Evolutionary conservation across 2,888 invertebrate genomes (phyloP).

Genomic region (Tolmerus cingulatus): DNA sequence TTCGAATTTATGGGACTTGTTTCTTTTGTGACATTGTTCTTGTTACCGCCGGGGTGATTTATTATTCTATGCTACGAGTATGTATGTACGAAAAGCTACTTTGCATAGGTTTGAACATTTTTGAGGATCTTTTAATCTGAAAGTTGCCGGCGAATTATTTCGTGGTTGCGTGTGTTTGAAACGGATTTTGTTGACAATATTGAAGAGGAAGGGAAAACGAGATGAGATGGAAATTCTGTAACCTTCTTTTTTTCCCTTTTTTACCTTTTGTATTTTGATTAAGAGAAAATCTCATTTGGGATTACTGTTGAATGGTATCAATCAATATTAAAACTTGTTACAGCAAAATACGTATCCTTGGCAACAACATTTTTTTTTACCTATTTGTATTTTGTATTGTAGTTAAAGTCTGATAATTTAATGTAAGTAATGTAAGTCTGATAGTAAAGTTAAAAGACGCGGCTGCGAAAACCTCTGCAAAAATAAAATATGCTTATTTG

Average conservation of each 20-base stretch:
- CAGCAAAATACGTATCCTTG: not conserved
- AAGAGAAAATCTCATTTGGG: not conserved
- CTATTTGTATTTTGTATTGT: too few species aligned
- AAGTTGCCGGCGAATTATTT: not conserved
- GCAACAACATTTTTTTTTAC: not conserved
- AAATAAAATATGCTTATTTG: too few species aligned
- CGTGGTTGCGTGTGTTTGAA: not conserved
- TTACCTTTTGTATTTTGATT: not conserved
- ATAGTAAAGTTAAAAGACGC: too few species aligned
- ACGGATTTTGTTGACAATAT: not conserved
- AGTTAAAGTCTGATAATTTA: too few species aligned
- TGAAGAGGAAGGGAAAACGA: not conserved
- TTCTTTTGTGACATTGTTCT: conserved; percentile 14
- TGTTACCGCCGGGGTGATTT: conserved; percentile 9
- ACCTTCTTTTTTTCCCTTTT: not conserved
- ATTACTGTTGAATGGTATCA: not conserved
- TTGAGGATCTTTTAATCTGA: conserved; percentile 5
- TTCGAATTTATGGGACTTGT: conserved; percentile 16
- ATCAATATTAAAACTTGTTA: not conserved
- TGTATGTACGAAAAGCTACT: not conserved
- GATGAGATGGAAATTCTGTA: not conserved
- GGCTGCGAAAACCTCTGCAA: too few species aligned
- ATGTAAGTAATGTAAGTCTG: too few species aligned
- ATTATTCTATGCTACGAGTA: not conserved
- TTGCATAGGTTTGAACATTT: conserved; percentile 1